Evolutionary conservation across 2,113 vertebrate genomes (phyloP).

Genomic region (Scomber colias): DNA sequence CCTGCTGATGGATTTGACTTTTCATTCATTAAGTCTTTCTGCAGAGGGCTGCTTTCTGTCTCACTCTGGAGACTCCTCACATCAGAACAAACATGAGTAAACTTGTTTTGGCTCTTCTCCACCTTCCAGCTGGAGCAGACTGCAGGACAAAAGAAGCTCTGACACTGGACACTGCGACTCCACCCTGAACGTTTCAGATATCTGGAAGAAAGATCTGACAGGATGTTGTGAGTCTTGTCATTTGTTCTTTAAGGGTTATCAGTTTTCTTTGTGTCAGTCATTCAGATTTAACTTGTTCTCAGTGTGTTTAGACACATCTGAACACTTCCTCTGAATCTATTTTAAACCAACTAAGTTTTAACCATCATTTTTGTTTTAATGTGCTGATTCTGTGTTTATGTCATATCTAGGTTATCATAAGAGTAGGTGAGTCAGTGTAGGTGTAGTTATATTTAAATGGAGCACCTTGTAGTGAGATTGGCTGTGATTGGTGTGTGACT

Average conservation of each 20-base stretch:
- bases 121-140: slow-evolving; percentile 33
- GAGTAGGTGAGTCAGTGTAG: no score
- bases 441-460: no score
- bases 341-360: no score
- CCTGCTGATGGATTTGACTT: background rate
- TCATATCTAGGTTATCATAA: no score
- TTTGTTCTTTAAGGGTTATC: background rate
- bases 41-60: background rate
- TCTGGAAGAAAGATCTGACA: slow-evolving; percentile 6
- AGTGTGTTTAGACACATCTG: no score
- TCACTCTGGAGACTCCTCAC: slow-evolving; percentile 1
- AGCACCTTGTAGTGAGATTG: no score
- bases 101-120: slow-evolving; percentile 38
- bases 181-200: slow-evolving; percentile 20
- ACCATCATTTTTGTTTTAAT: no score
- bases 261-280: no score
- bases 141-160: background rate
- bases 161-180: background rate
- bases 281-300: no score
- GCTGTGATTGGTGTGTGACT: no score
- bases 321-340: no score
- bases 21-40: background rate
- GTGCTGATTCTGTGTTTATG: no score
- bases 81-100: background rate
- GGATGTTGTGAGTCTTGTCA: slow-evolving; percentile 15